A percentile compares a stretch with the other conserved stretches of the same genome.
These are phyloP conservation scores for rabbit (Oryctolagus cuniculus) DNA, from an alignment of 2,113 vertebrate genomes.

Conservation along the genomic window DNA sequence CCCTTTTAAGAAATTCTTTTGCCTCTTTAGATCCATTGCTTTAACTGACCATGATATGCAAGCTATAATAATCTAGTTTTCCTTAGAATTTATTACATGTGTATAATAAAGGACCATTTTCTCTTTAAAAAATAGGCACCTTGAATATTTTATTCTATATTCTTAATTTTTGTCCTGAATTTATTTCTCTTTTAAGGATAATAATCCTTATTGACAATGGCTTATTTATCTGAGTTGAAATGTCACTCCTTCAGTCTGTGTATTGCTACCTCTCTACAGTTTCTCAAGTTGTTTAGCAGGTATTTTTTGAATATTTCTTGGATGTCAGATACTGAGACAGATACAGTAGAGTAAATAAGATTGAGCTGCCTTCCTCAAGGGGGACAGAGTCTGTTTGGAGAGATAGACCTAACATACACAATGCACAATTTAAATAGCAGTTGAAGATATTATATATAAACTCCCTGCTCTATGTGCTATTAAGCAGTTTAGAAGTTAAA, in stretches of 20 bases:
- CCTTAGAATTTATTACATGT: not conserved
- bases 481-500: slow-evolving; percentile 29
- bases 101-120: slow-evolving; percentile 7
- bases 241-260: slow-evolving; percentile 10
- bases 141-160: not conserved
- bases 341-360: not conserved
- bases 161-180: not conserved
- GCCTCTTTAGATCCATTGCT: not conserved
- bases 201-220: not conserved
- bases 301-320: slow-evolving; percentile 31
- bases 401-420: not conserved
- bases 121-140: not conserved
- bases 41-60: not conserved
- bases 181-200: slow-evolving; percentile 1
- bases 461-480: not conserved
- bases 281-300: slow-evolving; percentile 50
- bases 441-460: not conserved
- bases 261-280: not conserved
- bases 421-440: not conserved
- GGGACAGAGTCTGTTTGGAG: not conserved
- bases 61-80: not conserved
- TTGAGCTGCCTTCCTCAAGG: slow-evolving; percentile 17
- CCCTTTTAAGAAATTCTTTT: not conserved
- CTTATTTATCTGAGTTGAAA: not conserved
- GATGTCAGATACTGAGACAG: not conserved